phyloP scores from a whole-genome alignment of 1,140 invertebrate species.

The Drosophila melanogaster region DNA sequence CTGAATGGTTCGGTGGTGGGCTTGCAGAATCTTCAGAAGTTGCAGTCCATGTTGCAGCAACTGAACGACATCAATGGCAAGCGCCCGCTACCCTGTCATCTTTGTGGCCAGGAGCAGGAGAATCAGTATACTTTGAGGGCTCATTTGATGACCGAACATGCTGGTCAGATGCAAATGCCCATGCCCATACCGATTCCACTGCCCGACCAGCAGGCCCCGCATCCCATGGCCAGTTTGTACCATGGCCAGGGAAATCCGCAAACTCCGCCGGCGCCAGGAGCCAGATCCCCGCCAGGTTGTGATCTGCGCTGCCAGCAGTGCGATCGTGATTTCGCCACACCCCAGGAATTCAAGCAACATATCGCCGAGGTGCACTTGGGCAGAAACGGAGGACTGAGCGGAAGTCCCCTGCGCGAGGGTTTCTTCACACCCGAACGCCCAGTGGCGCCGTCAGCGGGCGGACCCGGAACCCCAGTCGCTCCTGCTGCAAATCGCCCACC shows the following conservation, averaged over 20 bases:
- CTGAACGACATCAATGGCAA: slow-evolving; percentile 91
- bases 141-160: slow-evolving; percentile 88
- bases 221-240: slow-evolving; percentile 39
- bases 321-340: slow-evolving; percentile 86
- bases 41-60: slow-evolving; percentile 96
- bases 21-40: slow-evolving; percentile 90
- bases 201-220: slow-evolving; percentile 50
- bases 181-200: slow-evolving; percentile 51
- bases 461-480: neutral
- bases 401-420: slow-evolving; percentile 76
- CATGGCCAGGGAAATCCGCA: slow-evolving; percentile 41
- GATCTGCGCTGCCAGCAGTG: slow-evolving; percentile 86
- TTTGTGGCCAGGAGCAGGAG: slow-evolving; percentile 88
- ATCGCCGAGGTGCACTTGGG: slow-evolving; percentile 86
- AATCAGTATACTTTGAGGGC: slow-evolving; percentile 86
- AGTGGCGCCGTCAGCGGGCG: slow-evolving; percentile 31
- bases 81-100: slow-evolving; percentile 86
- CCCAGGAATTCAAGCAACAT: slow-evolving; percentile 87
- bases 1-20: slow-evolving; percentile 53
- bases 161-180: slow-evolving; percentile 50
- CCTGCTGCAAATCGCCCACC: slow-evolving; percentile 64
- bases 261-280: slow-evolving; percentile 48
- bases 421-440: slow-evolving; percentile 80
- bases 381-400: slow-evolving; percentile 28
- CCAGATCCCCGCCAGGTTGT: slow-evolving; percentile 45